Evolutionary conservation across 2,113 vertebrate genomes (phyloP).

Genomic region (Stigmatopora nigra): DNA sequence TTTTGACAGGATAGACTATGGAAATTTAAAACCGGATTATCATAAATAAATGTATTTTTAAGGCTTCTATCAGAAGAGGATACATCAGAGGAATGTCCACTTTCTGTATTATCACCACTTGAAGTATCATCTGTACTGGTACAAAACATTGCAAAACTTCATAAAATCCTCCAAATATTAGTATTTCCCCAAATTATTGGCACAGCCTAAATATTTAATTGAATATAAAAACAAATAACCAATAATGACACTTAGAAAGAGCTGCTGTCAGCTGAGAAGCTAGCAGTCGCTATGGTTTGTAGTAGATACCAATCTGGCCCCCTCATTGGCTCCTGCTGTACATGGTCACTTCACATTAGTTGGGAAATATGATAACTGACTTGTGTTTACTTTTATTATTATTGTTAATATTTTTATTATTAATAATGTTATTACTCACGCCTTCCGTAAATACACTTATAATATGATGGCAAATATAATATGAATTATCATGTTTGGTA

Average conservation of each 20-base stretch:
- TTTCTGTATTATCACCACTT: slow-evolving; percentile 18
- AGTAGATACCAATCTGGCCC: neutral
- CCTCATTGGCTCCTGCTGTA: neutral
- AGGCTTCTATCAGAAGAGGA: slow-evolving; percentile 6
- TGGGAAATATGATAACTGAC: neutral
- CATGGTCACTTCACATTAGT: neutral
- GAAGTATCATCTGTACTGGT: slow-evolving; percentile 61
- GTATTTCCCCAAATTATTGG: neutral
- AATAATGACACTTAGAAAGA: neutral
- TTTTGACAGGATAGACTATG: slow-evolving; percentile 20
- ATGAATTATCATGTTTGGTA: neutral
- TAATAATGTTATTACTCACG: too few relatives aligned
- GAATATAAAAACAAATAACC: neutral
- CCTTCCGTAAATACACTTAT: too few relatives aligned
- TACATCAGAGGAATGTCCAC: slow-evolving; percentile 8
- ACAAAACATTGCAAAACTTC: slow-evolving; percentile 37
- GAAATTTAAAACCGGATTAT: slow-evolving; percentile 16
- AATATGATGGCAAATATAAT: neutral
- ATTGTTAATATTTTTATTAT: too few relatives aligned
- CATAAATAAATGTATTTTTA: slow-evolving; percentile 11
- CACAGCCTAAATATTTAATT: neutral
- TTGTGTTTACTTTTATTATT: too few relatives aligned
- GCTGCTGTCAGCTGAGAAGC: neutral
- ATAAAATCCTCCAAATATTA: neutral
- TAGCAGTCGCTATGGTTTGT: neutral